These are phyloP conservation scores for Muraenolepis orangiensis DNA, from an alignment of 2,797 vertebrate species.

Conservation along the genomic window DNA sequence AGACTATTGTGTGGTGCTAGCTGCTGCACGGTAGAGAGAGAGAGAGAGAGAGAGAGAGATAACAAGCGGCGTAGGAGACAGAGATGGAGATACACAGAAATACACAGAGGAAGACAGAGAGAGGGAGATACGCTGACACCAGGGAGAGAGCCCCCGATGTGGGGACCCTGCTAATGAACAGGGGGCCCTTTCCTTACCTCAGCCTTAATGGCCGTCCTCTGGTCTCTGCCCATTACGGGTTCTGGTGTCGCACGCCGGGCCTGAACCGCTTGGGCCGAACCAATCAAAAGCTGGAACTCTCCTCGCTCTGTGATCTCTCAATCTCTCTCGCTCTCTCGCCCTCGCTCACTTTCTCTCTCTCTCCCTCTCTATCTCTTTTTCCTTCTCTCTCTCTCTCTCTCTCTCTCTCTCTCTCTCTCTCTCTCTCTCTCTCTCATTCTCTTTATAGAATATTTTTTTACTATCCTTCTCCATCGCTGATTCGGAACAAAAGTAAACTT, in stretches of 20 bases:
- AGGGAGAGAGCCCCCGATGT: slow-evolving; percentile 22
- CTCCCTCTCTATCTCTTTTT: not conserved
- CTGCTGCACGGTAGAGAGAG: not conserved
- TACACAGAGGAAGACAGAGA: no score
- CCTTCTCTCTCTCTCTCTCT: no score
- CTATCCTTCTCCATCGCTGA: not conserved
- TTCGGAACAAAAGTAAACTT: slow-evolving; percentile 1
- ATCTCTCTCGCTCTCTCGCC: not conserved
- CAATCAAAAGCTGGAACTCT: slow-evolving; percentile 13
- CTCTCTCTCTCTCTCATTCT: not conserved
- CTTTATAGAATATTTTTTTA: no score
- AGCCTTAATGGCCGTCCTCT: slow-evolving; percentile 44
- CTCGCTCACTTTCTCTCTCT: no score
- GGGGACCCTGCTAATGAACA: slow-evolving; percentile 46
- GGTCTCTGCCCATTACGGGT: slow-evolving; percentile 31
- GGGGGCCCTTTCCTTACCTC: slow-evolving; percentile 33
- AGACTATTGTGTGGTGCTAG: not conserved
- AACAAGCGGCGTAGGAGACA: no score
- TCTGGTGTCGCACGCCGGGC: slow-evolving; percentile 23
- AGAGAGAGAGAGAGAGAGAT: slow-evolving; percentile 10
- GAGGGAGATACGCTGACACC: no score
- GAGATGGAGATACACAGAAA: no score
- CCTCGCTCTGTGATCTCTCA: not conserved
- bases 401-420: no score
- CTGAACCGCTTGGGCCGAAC: slow-evolving; percentile 18